phyloP scores from a whole-genome alignment of 2,797 vertebrate species.

The Trachurus trachurus region DNA sequence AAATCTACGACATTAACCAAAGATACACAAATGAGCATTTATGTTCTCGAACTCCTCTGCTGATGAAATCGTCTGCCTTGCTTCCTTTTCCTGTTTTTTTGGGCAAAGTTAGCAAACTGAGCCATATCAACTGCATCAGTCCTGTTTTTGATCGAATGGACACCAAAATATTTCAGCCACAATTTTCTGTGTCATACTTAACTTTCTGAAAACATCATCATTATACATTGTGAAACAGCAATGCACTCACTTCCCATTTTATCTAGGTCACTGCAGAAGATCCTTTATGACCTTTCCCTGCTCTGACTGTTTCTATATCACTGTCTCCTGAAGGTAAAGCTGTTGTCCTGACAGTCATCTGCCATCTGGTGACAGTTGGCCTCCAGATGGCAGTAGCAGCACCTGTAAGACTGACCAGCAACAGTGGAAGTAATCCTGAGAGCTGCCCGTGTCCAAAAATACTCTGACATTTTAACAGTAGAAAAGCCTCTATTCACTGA shows the following conservation, averaged over 20 bases:
- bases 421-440: background rate
- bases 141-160: too few species aligned
- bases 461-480: background rate
- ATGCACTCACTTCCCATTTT: background rate
- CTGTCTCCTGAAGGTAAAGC: background rate
- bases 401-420: background rate
- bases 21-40: background rate
- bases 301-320: background rate
- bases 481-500: background rate
- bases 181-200: background rate
- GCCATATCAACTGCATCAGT: too few species aligned
- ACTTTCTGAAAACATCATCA: background rate
- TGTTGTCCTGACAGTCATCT: background rate
- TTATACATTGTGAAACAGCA: background rate
- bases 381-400: conserved; percentile 63
- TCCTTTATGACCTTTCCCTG: background rate
- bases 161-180: background rate
- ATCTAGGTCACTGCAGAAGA: background rate
- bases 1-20: background rate
- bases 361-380: background rate
- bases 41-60: background rate
- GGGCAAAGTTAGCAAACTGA: background rate
- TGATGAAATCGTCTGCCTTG: background rate
- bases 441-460: background rate
- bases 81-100: background rate